Conservation (phyloP, 2,888 invertebrate species). For the Terebella lapidaria region DNA sequence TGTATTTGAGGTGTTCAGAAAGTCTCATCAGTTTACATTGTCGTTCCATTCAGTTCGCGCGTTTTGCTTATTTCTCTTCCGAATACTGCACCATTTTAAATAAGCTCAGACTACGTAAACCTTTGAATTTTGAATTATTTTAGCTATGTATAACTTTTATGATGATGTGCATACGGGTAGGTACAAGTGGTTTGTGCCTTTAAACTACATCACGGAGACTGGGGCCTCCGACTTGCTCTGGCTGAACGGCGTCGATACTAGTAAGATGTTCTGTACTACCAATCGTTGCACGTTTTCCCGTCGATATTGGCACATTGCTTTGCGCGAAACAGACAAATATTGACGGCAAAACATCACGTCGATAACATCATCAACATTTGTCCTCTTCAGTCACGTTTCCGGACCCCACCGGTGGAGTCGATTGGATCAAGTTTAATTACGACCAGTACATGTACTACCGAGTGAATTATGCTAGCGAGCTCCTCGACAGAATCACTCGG, state of each 20-base stretch:
- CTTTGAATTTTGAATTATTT: background rate
- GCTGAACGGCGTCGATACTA: conserved; percentile 18
- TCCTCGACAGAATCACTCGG: conserved; percentile 62
- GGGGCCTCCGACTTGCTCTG: conserved; percentile 24
- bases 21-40: too few relatives aligned
- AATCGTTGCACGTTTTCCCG: too few relatives aligned
- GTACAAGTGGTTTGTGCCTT: conserved; percentile 72
- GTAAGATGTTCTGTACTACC: too few relatives aligned
- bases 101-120: too few relatives aligned
- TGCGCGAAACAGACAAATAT: too few relatives aligned
- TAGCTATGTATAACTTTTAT: background rate
- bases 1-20: background rate
- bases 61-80: too few relatives aligned
- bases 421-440: conserved; percentile 80
- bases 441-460: conserved; percentile 83
- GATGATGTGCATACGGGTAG: conserved; percentile 22
- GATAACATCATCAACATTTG: too few relatives aligned
- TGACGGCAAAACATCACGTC: too few relatives aligned
- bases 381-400: conserved; percentile 5
- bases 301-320: too few relatives aligned
- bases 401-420: conserved; percentile 22
- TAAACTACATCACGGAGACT: conserved; percentile 65
- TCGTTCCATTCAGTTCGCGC: too few relatives aligned
- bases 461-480: conserved; percentile 70
- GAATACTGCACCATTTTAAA: too few relatives aligned